Conservation (phyloP, 2,113 vertebrate species). For the Siniperca chuatsi region DNA sequence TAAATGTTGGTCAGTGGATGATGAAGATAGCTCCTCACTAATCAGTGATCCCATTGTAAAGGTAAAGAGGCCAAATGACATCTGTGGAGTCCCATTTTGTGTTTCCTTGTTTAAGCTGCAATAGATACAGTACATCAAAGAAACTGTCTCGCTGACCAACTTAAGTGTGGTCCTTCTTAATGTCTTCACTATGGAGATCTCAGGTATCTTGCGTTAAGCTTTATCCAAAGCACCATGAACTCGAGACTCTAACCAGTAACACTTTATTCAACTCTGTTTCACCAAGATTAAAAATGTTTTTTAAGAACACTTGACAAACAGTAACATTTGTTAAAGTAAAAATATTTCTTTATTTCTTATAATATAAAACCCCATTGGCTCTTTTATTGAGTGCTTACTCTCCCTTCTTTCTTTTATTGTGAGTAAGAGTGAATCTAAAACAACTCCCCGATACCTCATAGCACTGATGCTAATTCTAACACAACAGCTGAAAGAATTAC, state of each 20-base stretch:
- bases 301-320: not conserved
- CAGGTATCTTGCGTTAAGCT: not conserved
- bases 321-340: not conserved
- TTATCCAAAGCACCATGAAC: not conserved
- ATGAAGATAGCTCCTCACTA: not conserved
- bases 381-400: not conserved
- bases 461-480: not conserved
- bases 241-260: not conserved
- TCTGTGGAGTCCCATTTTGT: not conserved
- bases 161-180: not conserved
- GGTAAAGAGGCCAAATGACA: not conserved
- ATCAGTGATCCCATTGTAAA: not conserved
- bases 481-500: not conserved
- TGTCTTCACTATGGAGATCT: not conserved
- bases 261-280: not conserved
- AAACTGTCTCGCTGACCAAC: not conserved
- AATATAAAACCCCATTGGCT: not conserved
- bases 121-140: not conserved
- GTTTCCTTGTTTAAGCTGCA: not conserved
- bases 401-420: not conserved
- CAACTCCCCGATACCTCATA: not conserved
- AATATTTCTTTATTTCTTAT: conserved; percentile 12
- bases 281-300: not conserved
- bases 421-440: not conserved
- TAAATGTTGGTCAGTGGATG: not conserved